phyloP scores from a whole-genome alignment of 35 echinoderm and acorn worm species.

The Anneissia japonica region DNA sequence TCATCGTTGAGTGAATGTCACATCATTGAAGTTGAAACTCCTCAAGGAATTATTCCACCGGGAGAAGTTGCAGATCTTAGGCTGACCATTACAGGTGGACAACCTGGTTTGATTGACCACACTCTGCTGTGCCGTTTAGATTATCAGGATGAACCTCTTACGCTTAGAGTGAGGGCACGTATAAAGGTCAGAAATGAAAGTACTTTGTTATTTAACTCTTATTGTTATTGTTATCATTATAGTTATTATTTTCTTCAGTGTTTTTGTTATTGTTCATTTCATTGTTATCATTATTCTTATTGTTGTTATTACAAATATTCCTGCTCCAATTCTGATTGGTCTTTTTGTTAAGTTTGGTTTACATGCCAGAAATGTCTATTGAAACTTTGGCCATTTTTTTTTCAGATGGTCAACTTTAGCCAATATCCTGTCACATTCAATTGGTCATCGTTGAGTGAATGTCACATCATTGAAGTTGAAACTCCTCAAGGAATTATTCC shows the following conservation, averaged over 20 bases:
- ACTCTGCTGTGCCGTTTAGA: slow-evolving; percentile 75
- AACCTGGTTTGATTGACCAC: slow-evolving; percentile 56
- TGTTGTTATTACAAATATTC: not conserved
- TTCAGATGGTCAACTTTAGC: slow-evolving; percentile 92
- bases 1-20: slow-evolving; percentile 57
- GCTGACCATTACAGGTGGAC: slow-evolving; percentile 68
- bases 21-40: slow-evolving; percentile 80
- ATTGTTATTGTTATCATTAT: too few species aligned
- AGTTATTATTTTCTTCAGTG: too few species aligned
- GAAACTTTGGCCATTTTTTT: not conserved
- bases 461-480: slow-evolving; percentile 83
- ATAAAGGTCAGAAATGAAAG: slow-evolving; percentile 71
- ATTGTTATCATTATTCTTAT: too few species aligned
- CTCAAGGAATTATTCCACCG: slow-evolving; percentile 61
- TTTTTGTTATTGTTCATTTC: too few species aligned
- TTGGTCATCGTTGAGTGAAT: slow-evolving; percentile 66
- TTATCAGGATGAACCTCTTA: slow-evolving; percentile 52
- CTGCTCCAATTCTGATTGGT: too few species aligned
- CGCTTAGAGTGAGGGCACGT: slow-evolving; percentile 55
- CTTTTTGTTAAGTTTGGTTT: too few species aligned
- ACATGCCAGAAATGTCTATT: too few species aligned
- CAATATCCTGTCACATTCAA: slow-evolving; percentile 61
- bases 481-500: slow-evolving; percentile 71
- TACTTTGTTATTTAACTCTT: too few species aligned
- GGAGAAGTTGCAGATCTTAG: slow-evolving; percentile 59